phyloP scores from a whole-genome alignment of 1,140 invertebrate genomes.

The Drosophila truncata region DNA sequence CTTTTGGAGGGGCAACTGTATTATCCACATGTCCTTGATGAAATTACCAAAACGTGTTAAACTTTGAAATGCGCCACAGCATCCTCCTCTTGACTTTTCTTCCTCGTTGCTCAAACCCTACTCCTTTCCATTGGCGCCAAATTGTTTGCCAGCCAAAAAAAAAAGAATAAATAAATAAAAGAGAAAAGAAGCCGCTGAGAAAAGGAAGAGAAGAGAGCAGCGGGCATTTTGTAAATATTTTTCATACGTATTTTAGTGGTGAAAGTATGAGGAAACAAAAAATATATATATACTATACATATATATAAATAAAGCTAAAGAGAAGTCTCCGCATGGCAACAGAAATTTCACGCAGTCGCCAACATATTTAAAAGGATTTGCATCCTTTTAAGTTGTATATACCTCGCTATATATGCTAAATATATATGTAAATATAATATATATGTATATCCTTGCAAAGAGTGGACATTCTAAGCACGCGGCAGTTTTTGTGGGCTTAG shows the following conservation, averaged over 20 bases:
- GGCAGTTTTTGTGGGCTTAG: slow-evolving; percentile 2
- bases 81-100: slow-evolving; percentile 24
- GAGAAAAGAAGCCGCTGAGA: slow-evolving; percentile 18
- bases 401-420: background rate
- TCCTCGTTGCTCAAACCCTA: background rate
- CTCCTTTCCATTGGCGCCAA: slow-evolving; percentile 60
- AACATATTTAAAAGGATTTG: slow-evolving; percentile 32
- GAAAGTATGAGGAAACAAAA: slow-evolving; percentile 26
- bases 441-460: background rate
- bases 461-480: slow-evolving; percentile 7
- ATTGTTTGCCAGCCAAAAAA: slow-evolving; percentile 68
- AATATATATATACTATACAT: background rate
- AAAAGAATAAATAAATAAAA: slow-evolving; percentile 21
- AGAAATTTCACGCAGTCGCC: slow-evolving; percentile 28
- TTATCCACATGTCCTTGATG: slow-evolving; percentile 65
- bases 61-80: slow-evolving; percentile 57
- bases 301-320: slow-evolving; percentile 5
- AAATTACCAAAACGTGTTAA: slow-evolving; percentile 74
- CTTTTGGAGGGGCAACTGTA: slow-evolving; percentile 15
- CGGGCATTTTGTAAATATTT: slow-evolving; percentile 72
- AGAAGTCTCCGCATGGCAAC: slow-evolving; percentile 49
- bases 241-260: slow-evolving; percentile 60
- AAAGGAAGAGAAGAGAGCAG: slow-evolving; percentile 13
- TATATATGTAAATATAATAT: slow-evolving; percentile 5
- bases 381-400: slow-evolving; percentile 12